A percentile compares a stretch with the other conserved stretches of the same genome.
Conservation (phyloP, 1,140 invertebrate genomes). For the Akabosia matsudoensis region DNA sequence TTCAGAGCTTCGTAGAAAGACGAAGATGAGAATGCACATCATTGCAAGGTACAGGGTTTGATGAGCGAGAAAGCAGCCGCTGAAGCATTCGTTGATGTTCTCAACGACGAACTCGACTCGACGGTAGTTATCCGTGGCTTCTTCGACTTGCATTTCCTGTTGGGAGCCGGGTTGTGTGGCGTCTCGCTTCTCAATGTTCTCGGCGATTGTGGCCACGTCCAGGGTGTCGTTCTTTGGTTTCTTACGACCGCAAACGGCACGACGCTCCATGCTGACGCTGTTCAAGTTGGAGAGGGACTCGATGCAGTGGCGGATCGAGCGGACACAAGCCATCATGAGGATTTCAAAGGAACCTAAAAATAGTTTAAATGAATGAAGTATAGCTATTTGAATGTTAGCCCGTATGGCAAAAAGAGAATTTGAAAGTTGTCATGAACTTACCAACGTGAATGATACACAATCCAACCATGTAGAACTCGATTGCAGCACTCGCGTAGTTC, state of each 20-base stretch:
- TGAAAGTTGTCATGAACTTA: conserved; percentile 8
- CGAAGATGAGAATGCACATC: conserved; percentile 47
- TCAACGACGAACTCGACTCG: conserved; percentile 45
- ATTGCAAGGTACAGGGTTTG: conserved; percentile 47
- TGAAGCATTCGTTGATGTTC: conserved; percentile 46
- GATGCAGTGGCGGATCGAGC: conserved; percentile 46
- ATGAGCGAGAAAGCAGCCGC: conserved; percentile 44
- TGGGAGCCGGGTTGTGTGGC: conserved; percentile 44
- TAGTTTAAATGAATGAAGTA: background rate
- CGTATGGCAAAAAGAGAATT: too few species aligned
- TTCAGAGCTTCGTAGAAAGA: conserved; percentile 39
- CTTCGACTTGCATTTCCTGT: conserved; percentile 47
- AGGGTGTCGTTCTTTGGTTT: conserved; percentile 47
- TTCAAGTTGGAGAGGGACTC: conserved; percentile 42
- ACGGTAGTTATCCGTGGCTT: conserved; percentile 46
- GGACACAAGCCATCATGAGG: conserved; percentile 47
- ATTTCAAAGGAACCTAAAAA: conserved; percentile 43
- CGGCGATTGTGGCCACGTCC: conserved; percentile 47
- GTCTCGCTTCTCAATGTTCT: conserved; percentile 47
- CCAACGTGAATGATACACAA: conserved; percentile 42
- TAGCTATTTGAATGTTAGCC: too few species aligned
- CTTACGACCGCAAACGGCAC: conserved; percentile 46
- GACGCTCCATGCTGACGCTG: conserved; percentile 43
- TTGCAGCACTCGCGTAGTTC: conserved; percentile 30
- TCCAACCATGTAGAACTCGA: conserved; percentile 46